Evolutionary conservation across 2,797 vertebrate genomes (phyloP).

Genomic region (Enteromius trimaculatus): DNA sequence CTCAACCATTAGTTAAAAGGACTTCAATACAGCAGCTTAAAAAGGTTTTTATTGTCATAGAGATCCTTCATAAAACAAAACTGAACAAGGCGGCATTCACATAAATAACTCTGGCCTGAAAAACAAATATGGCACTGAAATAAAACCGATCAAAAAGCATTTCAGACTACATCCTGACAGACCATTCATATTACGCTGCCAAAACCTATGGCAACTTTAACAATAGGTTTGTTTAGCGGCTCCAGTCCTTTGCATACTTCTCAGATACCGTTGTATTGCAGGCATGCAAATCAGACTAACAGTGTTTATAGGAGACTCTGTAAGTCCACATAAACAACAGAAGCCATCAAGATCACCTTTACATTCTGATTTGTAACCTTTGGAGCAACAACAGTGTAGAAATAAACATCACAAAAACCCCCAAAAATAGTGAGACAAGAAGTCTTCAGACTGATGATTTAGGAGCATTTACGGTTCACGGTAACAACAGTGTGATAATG

Average conservation of each 20-base stretch:
- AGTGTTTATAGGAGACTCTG: neutral
- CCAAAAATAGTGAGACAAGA: neutral
- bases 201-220: neutral
- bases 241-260: slow-evolving; percentile 47
- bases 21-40: neutral
- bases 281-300: slow-evolving; percentile 59
- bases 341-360: neutral
- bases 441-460: too few species aligned
- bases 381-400: neutral
- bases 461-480: too few species aligned
- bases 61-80: neutral
- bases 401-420: neutral
- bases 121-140: neutral
- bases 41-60: neutral
- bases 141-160: neutral
- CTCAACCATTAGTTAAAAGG: neutral
- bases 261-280: slow-evolving; percentile 6
- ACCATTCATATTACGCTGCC: neutral
- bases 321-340: neutral
- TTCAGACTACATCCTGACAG: neutral
- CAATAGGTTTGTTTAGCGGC: slow-evolving; percentile 8
- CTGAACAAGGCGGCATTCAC: neutral
- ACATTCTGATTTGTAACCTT: neutral
- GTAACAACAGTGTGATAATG: neutral
- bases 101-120: neutral